A percentile compares a stretch with the other conserved stretches of the same genome.
phyloP scores from a whole-genome alignment of 2,888 invertebrate genomes.

The Drosophila diplacantha region DNA sequence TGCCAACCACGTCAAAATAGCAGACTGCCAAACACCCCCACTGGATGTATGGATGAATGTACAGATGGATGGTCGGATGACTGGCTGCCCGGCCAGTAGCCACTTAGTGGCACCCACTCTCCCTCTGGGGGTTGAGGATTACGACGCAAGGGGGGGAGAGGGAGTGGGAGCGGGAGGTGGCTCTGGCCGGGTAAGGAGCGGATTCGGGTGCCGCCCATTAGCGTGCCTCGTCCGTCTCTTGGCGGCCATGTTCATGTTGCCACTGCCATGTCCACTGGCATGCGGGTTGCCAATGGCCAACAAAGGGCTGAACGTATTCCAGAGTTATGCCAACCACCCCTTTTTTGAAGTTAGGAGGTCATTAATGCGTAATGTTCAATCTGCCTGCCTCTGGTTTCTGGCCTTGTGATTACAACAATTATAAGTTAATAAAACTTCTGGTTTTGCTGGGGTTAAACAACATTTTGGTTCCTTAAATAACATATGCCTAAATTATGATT shows the following conservation, averaged over 20 bases:
- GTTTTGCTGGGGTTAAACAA: neutral
- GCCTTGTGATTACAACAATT: constrained; percentile 6
- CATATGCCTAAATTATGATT: no score
- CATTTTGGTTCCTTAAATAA: neutral
- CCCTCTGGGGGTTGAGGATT: constrained; percentile 17
- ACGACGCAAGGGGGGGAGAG: neutral
- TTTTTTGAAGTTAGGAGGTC: neutral
- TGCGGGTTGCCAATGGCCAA: constrained; percentile 36
- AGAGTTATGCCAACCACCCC: constrained; percentile 16
- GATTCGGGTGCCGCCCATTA: constrained; percentile 53
- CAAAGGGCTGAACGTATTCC: constrained; percentile 25
- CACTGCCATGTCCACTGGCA: constrained; percentile 37
- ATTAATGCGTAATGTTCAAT: constrained; percentile 21
- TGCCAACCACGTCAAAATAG: constrained; percentile 40
- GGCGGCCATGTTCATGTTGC: constrained; percentile 55
- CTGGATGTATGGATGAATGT: constrained; percentile 17
- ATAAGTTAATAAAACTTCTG: neutral
- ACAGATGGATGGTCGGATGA: constrained; percentile 26
- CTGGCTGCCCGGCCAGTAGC: constrained; percentile 50
- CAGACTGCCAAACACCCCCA: constrained; percentile 32
- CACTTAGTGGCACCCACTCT: constrained; percentile 54
- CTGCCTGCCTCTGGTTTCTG: neutral
- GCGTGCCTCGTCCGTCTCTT: constrained; percentile 53
- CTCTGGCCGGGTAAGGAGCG: constrained; percentile 18
- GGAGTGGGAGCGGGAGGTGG: constrained; percentile 3